Conservation (phyloP, 1,140 invertebrate genomes). For the Laupala kohalensis region DNA sequence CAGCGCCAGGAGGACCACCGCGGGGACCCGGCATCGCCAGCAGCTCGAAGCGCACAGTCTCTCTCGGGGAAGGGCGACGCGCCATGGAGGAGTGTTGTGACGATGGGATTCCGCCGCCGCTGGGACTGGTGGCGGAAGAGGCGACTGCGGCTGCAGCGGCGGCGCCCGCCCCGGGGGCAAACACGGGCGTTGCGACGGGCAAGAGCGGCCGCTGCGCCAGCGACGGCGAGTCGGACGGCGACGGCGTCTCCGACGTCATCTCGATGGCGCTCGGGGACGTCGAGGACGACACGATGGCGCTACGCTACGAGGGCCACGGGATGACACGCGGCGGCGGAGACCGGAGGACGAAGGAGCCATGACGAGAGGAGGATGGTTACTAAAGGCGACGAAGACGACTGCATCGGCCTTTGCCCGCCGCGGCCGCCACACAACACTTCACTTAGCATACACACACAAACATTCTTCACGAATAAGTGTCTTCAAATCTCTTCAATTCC, state of each 20-base stretch:
- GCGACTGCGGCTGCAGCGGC: background rate
- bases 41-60: slow-evolving; percentile 1
- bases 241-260: slow-evolving; percentile 4
- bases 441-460: too few relatives aligned
- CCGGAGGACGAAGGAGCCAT: background rate
- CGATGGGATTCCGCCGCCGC: background rate
- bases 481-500: too few relatives aligned
- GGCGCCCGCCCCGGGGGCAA: background rate
- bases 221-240: background rate
- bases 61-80: background rate
- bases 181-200: background rate
- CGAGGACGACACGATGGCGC: too few relatives aligned
- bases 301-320: too few relatives aligned
- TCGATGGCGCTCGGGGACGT: background rate
- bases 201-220: background rate
- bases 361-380: too few relatives aligned
- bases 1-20: too few relatives aligned
- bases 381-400: background rate
- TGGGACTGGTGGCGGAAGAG: background rate
- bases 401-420: too few relatives aligned
- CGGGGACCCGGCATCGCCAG: background rate
- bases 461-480: too few relatives aligned
- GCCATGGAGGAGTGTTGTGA: background rate
- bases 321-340: too few relatives aligned
- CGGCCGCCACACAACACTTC: too few relatives aligned